Evolutionary conservation across 1,140 invertebrate species (phyloP).

Genomic region (Alviniconcha marisindica): DNA sequence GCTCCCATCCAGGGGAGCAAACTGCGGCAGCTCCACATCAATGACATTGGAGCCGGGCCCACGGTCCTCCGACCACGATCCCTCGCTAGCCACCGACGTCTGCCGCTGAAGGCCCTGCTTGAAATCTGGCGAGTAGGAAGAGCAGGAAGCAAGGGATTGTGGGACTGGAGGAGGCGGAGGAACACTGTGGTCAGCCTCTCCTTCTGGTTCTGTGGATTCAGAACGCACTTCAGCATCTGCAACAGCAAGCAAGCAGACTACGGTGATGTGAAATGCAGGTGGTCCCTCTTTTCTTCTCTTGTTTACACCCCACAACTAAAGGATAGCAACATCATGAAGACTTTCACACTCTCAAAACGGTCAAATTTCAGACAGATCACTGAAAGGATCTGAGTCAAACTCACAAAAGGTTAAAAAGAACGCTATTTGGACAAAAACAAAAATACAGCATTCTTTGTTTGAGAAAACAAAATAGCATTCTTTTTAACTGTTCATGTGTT

Average conservation of each 20-base stretch:
- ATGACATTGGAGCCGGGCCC: neutral
- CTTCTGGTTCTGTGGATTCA: neutral
- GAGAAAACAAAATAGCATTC: too few relatives aligned
- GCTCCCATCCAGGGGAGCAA: neutral
- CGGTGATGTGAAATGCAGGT: too few relatives aligned
- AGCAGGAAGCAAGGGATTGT: neutral
- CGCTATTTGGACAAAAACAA: neutral
- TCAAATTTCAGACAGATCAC: too few relatives aligned
- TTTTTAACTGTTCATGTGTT: too few relatives aligned
- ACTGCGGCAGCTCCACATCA: slow-evolving; percentile 12
- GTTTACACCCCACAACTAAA: too few relatives aligned
- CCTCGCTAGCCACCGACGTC: slow-evolving; percentile 40
- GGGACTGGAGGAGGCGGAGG: neutral
- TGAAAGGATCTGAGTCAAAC: too few relatives aligned
- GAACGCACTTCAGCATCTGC: neutral
- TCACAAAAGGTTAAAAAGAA: too few relatives aligned
- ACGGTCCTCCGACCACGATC: neutral
- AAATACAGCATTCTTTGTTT: neutral
- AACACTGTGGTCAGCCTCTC: neutral
- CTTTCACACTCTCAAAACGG: too few relatives aligned
- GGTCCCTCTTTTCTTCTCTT: too few relatives aligned
- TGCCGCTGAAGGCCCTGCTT: slow-evolving; percentile 20
- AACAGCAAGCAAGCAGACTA: too few relatives aligned
- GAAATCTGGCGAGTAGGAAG: slow-evolving; percentile 6
- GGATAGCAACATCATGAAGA: too few relatives aligned